A percentile compares a stretch with the other conserved stretches of the same genome.
Conservation (phyloP, 2,113 vertebrate species). For the Cisticola juncidis region DNA sequence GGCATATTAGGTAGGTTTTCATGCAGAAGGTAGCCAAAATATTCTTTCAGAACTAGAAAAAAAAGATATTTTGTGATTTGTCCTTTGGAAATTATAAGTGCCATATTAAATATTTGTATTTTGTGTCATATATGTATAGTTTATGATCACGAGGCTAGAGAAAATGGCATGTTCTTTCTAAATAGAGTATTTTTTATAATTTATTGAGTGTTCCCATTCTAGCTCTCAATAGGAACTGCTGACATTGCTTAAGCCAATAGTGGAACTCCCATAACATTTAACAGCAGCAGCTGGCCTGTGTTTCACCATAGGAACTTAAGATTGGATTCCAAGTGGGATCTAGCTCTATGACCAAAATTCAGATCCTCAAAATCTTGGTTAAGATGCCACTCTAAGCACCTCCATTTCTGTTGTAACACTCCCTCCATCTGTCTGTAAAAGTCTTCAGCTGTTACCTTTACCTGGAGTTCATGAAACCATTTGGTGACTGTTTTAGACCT, state of each 20-base stretch:
- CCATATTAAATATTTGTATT: neutral
- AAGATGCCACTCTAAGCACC: neutral
- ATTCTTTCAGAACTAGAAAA: neutral
- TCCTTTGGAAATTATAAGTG: neutral
- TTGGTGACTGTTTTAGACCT: neutral
- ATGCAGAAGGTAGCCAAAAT: neutral
- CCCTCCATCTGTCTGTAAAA: neutral
- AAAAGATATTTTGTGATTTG: neutral
- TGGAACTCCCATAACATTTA: constrained; percentile 5
- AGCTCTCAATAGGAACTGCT: neutral
- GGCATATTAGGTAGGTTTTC: neutral
- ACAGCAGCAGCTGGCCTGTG: neutral
- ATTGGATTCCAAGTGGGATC: neutral
- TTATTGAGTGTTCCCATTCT: neutral
- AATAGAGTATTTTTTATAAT: neutral
- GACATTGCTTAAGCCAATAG: neutral
- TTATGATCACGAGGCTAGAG: neutral
- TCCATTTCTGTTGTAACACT: neutral
- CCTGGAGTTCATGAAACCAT: neutral
- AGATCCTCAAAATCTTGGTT: neutral
- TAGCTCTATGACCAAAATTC: neutral
- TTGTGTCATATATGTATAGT: neutral
- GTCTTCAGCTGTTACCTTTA: neutral
- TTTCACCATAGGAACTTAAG: constrained; percentile 4
- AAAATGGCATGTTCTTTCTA: neutral